Evolutionary conservation across 2,113 vertebrate genomes (phyloP), one percentile per base, ranked within the genome.

Genomic region (Chaetops frenatus): DNA sequence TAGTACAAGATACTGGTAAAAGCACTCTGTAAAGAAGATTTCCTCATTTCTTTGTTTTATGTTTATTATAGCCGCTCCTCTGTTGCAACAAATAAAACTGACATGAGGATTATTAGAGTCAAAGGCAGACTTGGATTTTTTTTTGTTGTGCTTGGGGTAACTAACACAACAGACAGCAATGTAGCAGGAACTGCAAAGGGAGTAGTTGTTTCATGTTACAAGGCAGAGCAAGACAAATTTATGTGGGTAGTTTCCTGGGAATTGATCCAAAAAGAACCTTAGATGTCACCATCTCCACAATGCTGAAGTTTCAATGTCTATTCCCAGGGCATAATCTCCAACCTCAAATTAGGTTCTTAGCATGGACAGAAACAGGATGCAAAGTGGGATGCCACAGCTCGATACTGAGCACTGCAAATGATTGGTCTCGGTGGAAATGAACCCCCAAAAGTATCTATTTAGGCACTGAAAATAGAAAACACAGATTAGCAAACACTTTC

Each of bases 1-100:
- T 95, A 96, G 93, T 92, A 82, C 62, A 91, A 90, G 91, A 80
- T 80, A 93, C 31, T 25, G 85, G 81, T 42, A 95, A 95, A 96
- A 95, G n/a, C 73, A 77, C 38, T 93, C 69, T 58, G 50, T 77
- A 87, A 95, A 60, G 53, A 88, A 73, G n/a, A 88, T 92, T 90
- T 93, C 92, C 79, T 89, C 35, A 73, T 94, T 94, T 85, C 83
- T 95, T 96, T 91, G 72, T 90, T 90, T 91, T 72, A 70, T 95
- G 79, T 92, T 92, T 96, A 92, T 84, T 87, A 73, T 51, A 88
- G 71, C 44, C 29, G 8, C 51, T 93, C 64, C 78, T 91, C 86
- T 84, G 54, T 76, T 76, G n/a, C 67, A 77, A 72, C 66, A 95
- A 92, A 89, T 91, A 93, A 93, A 97, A 76, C 60, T 90, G 88